Base-by-base conservation (phyloP, 2,888 invertebrate species). In the Selenia dentaria region DNA sequence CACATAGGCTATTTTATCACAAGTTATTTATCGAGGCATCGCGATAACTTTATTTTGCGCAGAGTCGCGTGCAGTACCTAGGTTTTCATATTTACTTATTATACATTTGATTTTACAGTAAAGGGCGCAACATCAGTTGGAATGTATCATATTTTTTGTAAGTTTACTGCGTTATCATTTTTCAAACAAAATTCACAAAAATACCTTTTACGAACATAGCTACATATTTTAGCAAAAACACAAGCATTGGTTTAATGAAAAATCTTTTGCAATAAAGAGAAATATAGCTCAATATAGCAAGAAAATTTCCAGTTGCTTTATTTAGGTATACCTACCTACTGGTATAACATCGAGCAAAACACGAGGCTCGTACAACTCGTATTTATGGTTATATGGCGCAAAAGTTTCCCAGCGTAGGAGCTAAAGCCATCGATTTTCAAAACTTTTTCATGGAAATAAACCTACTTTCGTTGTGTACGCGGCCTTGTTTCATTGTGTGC, bases 371-470 rank as follows among this genome's bases (percentile, higher is more conserved):
- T 67, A 64, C 62, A 69, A 64, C 62, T 67, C 71, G 79, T 89
- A 90, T 89, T 89, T 89, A 89, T 89, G 87, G 88, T 77, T 88
- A 83, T 88, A 86, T 81, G 88, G 77, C 77, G 84, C 79, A 83
- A 88, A 90, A 90, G 79, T 90, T 90, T 86, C 72, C 73, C 74
- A 82, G 85, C 85, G 86, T 85, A 83, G 86, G 86, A 87, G 89
- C 88, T 86, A 74, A 85, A 87, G 85, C 88, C 88, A 90, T 90
- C 91, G 91, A 91, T 91, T 91, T 91, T 90, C 89, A 85, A 90
- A 91, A 91, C 88, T 91, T 91, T 91, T 91, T 91, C 91, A 88
- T 90, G 90, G 90, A 90, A 88, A 91, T 88, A 89, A 89, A 89
- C 89, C 89, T 85, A 89, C 89, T 89, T 88, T 86, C 81, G 78